Percentiles rank a stretch among this genome's conserved stretches.
phyloP scores from a whole-genome alignment of 2,888 invertebrate species.

The Halictus ligatus region DNA sequence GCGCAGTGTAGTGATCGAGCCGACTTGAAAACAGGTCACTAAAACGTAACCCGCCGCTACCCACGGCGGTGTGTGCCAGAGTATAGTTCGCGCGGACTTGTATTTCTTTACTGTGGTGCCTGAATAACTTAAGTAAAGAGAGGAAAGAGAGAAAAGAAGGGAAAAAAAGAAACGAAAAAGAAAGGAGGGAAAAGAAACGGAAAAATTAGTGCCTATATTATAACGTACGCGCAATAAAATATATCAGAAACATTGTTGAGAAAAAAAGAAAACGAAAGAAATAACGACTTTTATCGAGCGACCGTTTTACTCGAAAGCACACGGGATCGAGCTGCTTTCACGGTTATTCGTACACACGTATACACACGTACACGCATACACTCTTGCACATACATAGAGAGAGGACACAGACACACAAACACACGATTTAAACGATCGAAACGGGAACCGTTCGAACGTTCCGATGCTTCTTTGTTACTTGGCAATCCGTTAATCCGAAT shows the following conservation, averaged over 20 bases:
- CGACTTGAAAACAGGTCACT: conserved; percentile 13
- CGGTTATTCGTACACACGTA: not conserved
- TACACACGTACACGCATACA: not conserved
- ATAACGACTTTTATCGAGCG: not conserved
- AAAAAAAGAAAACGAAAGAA: no score
- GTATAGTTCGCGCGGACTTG: not conserved
- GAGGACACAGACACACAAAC: not conserved
- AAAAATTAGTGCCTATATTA: conserved; percentile 54
- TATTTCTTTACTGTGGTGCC: conserved; percentile 73
- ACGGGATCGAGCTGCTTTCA: not conserved
- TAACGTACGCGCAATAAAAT: conserved; percentile 47
- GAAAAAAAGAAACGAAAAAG: not conserved
- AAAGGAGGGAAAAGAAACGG: not conserved
- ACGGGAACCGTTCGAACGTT: not conserved
- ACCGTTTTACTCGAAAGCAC: not conserved
- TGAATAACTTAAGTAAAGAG: conserved; percentile 63
- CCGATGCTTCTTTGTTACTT: not conserved
- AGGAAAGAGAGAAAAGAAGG: not conserved
- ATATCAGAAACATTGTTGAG: conserved; percentile 4
- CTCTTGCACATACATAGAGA: not conserved
- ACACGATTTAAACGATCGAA: conserved; percentile 4
- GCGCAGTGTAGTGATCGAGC: conserved; percentile 23
- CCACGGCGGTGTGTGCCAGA: no score
- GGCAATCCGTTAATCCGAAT: conserved; percentile 4
- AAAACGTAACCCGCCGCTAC: not conserved